Conservation (phyloP, 2,888 invertebrate species). For the Tethea ocularis region DNA sequence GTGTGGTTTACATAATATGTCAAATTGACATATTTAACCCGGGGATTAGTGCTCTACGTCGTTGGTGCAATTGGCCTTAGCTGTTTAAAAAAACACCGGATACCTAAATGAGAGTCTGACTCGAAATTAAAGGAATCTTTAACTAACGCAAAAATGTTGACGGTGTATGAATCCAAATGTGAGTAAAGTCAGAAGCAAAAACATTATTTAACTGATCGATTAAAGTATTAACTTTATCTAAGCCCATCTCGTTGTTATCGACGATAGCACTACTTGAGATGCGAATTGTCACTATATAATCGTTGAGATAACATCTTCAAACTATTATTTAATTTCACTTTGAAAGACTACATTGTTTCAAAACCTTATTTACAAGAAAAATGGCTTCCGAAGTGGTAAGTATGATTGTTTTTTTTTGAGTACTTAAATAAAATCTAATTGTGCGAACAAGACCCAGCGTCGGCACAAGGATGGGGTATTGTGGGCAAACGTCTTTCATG, state of each 20-base stretch:
- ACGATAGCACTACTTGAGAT: conserved; percentile 1
- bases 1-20: too few relatives aligned
- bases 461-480: neutral
- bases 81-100: too few relatives aligned
- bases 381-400: conserved; percentile 2
- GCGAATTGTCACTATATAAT: neutral
- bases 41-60: too few relatives aligned
- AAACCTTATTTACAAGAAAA: neutral
- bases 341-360: neutral
- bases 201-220: neutral
- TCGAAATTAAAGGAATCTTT: neutral
- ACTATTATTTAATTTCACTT: neutral
- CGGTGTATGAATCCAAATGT: neutral
- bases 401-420: neutral
- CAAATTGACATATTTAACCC: too few relatives aligned
- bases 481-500: neutral
- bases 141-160: neutral
- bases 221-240: conserved; percentile 2
- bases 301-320: neutral
- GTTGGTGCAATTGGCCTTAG: too few relatives aligned
- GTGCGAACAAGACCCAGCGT: neutral
- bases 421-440: neutral
- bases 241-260: neutral
- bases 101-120: too few relatives aligned
- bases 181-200: neutral